Base-by-base conservation (phyloP, 2,113 vertebrate genomes). In the Syngnathus typhle region DNA sequence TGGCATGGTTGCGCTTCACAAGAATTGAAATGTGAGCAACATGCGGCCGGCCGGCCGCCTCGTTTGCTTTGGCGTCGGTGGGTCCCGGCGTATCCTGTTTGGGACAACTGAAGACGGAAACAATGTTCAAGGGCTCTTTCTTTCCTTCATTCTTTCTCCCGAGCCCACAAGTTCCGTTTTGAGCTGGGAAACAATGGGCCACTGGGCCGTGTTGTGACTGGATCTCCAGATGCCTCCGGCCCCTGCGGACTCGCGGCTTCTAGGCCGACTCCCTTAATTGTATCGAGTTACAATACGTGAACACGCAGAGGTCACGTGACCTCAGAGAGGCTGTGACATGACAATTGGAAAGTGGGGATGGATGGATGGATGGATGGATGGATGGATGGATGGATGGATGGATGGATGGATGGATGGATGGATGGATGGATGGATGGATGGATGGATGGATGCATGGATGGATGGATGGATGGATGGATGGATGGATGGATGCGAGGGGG, bases 41-140 rank as follows among this genome's bases (percentile, higher is more conserved):
- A 49, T 63, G 67, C 64, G 54, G 52, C 60, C 51, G 67, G 56
- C 65, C 64, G 54, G 52, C 60, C 51, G 67, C 60, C 65, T 37
- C 12, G 44, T 62, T 62, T 80, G 71, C 38, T 59, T 54, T 6
- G 39, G n/a, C 15, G 71, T n/a, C n/a, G n/a, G n/a, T n/a, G n/a
- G n/a, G n/a, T n/a, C n/a, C 71, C 74, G 68, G 71, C 60, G 80
- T 51, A 87, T 90, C 88, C 90, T 91, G 88, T 91, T 88, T 87
- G 65, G 69, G 63, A 49, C 37, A 60, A 78, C 80, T 84, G 64
- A 78, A 85, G 70, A 72, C 77, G 86, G 90, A 90, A 89, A 82
- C 75, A 39, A 68, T 84, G 67, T 81, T 78, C 60, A 67, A 59
- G 60, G 56, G 64, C 58, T 73, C 75, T 79, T 87, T 79, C 75